Conservation (phyloP, 2,797 vertebrate genomes). For the Clarias fuscus region DNA sequence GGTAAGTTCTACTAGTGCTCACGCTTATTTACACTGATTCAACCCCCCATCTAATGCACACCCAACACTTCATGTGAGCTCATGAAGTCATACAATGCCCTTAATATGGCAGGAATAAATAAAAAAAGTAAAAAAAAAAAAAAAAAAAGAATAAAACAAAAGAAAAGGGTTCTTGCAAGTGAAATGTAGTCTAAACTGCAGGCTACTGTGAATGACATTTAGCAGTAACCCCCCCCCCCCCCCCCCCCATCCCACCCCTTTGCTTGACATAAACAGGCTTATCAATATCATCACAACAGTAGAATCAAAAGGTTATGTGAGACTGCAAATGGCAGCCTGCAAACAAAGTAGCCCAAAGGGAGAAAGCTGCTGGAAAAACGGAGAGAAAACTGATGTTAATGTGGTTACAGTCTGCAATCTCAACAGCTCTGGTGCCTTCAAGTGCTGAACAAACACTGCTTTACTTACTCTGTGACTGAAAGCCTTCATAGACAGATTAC, state of each 20-base stretch:
- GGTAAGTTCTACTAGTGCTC: not conserved
- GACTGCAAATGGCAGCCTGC: slow-evolving; percentile 25
- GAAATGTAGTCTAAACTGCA: not conserved
- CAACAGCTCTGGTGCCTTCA: not conserved
- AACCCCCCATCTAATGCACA: not conserved
- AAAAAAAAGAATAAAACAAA: not conserved
- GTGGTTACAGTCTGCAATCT: slow-evolving; percentile 8
- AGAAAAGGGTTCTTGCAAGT: no score
- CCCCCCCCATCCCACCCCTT: not conserved
- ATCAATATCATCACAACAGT: slow-evolving; percentile 28
- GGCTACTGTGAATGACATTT: slow-evolving; percentile 36
- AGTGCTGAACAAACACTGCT: slow-evolving; percentile 17
- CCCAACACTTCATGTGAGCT: not conserved
- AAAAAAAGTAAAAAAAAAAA: not conserved
- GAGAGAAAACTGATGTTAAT: slow-evolving; percentile 7
- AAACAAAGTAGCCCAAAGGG: slow-evolving; percentile 29
- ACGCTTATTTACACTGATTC: no score
- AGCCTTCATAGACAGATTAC: not conserved
- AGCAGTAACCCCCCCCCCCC: slow-evolving; percentile 21
- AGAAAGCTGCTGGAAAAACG: not conserved
- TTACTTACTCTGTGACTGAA: slow-evolving; percentile 8
- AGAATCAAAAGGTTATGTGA: slow-evolving; percentile 37
- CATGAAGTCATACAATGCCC: not conserved
- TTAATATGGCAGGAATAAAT: not conserved
- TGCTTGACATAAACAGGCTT: slow-evolving; percentile 25